Conservation (phyloP, 2,113 vertebrate genomes). For the Etheostoma spectabile region DNA sequence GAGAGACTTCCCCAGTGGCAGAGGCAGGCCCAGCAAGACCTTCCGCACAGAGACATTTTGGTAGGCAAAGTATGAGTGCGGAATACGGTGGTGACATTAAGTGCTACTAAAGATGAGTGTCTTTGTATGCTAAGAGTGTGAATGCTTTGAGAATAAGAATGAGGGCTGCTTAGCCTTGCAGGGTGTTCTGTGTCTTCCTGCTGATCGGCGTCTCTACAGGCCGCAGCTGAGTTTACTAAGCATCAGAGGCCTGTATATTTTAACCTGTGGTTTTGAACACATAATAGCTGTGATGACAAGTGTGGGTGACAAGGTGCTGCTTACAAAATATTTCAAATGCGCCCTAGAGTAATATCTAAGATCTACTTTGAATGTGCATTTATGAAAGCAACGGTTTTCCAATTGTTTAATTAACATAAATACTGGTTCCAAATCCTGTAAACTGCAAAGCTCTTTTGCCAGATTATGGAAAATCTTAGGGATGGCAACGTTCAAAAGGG, state of each 20-base stretch:
- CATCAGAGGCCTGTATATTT: constrained; percentile 53
- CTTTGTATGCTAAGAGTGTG: constrained; percentile 54
- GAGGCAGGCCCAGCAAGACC: constrained; percentile 56
- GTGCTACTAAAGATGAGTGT: constrained; percentile 42
- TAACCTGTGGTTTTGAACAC: constrained; percentile 37
- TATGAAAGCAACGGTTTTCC: not conserved
- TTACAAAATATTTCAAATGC: constrained; percentile 4
- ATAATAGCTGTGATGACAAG: constrained; percentile 23
- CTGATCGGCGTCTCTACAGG: constrained; percentile 61
- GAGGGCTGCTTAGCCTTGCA: constrained; percentile 66
- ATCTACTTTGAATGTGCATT: not conserved
- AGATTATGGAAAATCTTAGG: not conserved
- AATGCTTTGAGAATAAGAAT: constrained; percentile 46
- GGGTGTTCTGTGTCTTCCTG: constrained; percentile 56
- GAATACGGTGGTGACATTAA: constrained; percentile 41
- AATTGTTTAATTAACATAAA: not conserved
- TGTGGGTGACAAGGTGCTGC: not conserved
- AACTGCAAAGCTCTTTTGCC: not conserved
- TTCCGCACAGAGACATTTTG: constrained; percentile 62
- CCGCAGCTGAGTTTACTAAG: constrained; percentile 52
- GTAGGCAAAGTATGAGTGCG: constrained; percentile 69
- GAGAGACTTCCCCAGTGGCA: constrained; percentile 55
- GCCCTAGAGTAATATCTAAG: not conserved
- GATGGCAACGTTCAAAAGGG: not conserved
- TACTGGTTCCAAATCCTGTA: not conserved